Evolutionary conservation across 2,797 vertebrate species (phyloP).

Genomic region (Discoglossus pictus): DNA sequence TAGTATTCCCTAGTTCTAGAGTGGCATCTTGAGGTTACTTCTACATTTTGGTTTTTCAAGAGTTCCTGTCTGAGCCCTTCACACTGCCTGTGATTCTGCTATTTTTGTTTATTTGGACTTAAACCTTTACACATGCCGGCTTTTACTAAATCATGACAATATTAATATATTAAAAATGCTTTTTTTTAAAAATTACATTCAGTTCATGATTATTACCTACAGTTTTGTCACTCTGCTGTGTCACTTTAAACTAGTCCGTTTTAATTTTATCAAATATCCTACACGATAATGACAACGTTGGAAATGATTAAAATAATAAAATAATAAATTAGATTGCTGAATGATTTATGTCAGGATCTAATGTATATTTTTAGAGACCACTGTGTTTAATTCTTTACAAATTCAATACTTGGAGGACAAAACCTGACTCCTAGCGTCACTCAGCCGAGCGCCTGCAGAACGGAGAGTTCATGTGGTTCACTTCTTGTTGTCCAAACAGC

Average conservation of each 20-base stretch:
- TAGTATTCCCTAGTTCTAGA: too few relatives aligned
- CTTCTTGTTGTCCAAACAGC: constrained; percentile 72
- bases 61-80: too few relatives aligned
- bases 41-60: too few relatives aligned
- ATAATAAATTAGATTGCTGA: constrained; percentile 60
- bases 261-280: constrained; percentile 62
- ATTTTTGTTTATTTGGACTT: too few relatives aligned
- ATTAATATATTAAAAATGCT: too few relatives aligned
- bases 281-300: constrained; percentile 55
- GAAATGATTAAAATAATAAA: constrained; percentile 62
- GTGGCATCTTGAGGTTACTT: too few relatives aligned
- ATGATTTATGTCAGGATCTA: constrained; percentile 58
- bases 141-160: too few relatives aligned
- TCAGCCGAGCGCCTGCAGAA: constrained; percentile 59
- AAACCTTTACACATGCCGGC: too few relatives aligned
- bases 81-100: too few relatives aligned
- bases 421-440: constrained; percentile 48
- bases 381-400: constrained; percentile 65
- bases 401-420: constrained; percentile 55
- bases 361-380: constrained; percentile 54
- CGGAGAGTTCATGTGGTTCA: constrained; percentile 60
- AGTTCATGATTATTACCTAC: too few relatives aligned
- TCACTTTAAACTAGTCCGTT: constrained; percentile 62
- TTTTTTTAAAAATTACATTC: too few relatives aligned
- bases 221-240: too few relatives aligned